Percentiles rank a stretch among this genome's conserved stretches.
These are phyloP conservation scores for Agriopis aurantiaria DNA, from an alignment of 2,888 invertebrate species.

Conservation along the genomic window DNA sequence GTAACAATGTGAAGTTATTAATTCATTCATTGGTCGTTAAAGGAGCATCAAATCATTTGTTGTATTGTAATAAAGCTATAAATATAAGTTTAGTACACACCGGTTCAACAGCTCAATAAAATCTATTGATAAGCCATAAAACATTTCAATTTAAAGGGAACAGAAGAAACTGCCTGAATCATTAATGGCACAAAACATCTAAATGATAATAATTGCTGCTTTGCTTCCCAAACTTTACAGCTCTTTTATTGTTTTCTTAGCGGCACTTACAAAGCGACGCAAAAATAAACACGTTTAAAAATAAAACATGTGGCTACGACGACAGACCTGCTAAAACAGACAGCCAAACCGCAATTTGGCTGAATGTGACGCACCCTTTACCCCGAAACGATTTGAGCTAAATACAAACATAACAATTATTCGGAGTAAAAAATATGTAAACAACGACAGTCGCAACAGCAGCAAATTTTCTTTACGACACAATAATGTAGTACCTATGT, in stretches of 20 bases:
- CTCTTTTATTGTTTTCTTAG: conserved; percentile 36
- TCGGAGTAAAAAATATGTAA: conserved; percentile 6
- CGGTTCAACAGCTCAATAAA: conserved; percentile 47
- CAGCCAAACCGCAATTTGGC: conserved; percentile 44
- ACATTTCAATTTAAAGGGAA: conserved; percentile 52
- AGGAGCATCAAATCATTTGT: conserved; percentile 31
- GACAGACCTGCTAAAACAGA: conserved; percentile 46
- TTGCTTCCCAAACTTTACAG: conserved; percentile 36
- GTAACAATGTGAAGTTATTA: conserved; percentile 20
- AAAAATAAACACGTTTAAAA: conserved; percentile 52
- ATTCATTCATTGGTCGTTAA: conserved; percentile 25
- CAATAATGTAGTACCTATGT: neutral
- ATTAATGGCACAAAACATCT: conserved; percentile 30
- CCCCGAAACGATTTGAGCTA: conserved; percentile 46
- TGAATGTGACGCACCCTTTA: conserved; percentile 43
- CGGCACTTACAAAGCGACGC: conserved; percentile 55
- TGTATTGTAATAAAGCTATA: conserved; percentile 31
- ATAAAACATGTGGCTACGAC: conserved; percentile 50
- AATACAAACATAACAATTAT: conserved; percentile 28
- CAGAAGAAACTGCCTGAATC: conserved; percentile 22
- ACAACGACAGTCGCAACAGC: conserved; percentile 1
- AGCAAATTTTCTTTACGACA: neutral
- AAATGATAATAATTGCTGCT: conserved; percentile 35
- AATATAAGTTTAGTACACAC: conserved; percentile 23
- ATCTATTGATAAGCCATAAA: conserved; percentile 51